Conservation (phyloP, 1,140 invertebrate species). For the Thaumatotibia leucotreta region DNA sequence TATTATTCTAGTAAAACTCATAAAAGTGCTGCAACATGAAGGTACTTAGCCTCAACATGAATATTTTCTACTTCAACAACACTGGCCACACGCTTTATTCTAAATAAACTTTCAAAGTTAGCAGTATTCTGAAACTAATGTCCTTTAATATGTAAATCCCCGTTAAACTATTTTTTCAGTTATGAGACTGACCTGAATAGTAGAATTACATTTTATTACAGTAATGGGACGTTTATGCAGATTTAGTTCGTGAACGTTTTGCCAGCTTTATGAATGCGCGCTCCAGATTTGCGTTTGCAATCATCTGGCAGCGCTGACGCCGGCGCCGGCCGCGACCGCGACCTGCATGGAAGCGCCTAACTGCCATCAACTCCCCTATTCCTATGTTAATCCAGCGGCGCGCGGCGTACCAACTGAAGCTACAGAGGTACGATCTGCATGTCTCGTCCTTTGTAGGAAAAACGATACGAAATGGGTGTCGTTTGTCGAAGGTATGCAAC, state of each 20-base stretch:
- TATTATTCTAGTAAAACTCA: neutral
- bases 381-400: constrained; percentile 64
- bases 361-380: constrained; percentile 55
- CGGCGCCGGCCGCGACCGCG: constrained; percentile 17
- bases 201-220: constrained; percentile 36
- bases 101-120: neutral
- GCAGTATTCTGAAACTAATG: neutral
- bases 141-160: neutral
- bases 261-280: constrained; percentile 52
- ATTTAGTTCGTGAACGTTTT: constrained; percentile 46
- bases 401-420: constrained; percentile 42
- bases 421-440: constrained; percentile 63
- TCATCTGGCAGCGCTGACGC: constrained; percentile 32
- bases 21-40: neutral
- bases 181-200: constrained; percentile 20
- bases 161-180: constrained; percentile 13
- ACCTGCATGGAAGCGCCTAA: constrained; percentile 45
- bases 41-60: neutral
- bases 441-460: constrained; percentile 57
- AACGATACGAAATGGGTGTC: constrained; percentile 42
- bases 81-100: neutral
- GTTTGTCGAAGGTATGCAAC: constrained; percentile 33
- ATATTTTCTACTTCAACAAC: neutral
- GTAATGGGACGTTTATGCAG: constrained; percentile 55
- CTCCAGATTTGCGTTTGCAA: constrained; percentile 48